These are phyloP conservation scores for Helogale parvula DNA, from an alignment of 2,113 vertebrate species.

Conservation along the genomic window DNA sequence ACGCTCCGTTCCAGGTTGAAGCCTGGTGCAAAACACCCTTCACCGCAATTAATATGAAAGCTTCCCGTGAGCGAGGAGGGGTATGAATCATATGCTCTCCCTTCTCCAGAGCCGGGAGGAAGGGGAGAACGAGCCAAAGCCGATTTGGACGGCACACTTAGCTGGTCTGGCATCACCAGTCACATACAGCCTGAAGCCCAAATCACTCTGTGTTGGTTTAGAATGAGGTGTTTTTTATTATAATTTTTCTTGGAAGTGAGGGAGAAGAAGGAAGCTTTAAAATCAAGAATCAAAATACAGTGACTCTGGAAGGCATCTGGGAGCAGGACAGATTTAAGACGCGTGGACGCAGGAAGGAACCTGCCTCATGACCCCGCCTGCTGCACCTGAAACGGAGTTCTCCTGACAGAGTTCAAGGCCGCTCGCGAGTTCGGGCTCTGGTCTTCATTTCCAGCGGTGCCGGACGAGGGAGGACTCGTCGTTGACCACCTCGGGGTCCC, in stretches of 20 bases:
- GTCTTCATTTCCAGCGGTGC: constrained; percentile 95
- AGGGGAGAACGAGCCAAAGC: background rate
- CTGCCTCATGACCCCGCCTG: constrained; percentile 49
- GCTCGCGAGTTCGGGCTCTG: fast-evolving
- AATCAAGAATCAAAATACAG: constrained; percentile 74
- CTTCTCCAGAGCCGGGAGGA: background rate
- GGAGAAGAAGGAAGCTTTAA: constrained; percentile 77
- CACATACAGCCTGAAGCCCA: constrained; percentile 74
- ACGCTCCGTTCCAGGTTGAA: background rate
- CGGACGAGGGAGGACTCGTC: constrained; percentile 96
- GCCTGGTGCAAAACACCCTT: background rate
- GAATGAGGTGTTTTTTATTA: constrained; percentile 64
- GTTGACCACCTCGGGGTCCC: constrained; percentile 88
- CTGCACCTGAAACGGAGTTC: background rate
- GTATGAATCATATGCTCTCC: fast-evolving
- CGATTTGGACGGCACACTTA: background rate
- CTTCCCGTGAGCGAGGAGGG: background rate
- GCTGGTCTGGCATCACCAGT: constrained; percentile 59
- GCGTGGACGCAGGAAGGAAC: background rate
- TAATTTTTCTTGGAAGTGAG: constrained; percentile 45
- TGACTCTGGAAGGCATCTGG: constrained; percentile 69
- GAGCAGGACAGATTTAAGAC: background rate
- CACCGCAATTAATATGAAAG: background rate
- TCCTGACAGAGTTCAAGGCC: background rate
- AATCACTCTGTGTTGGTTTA: constrained; percentile 81